Evolutionary conservation across 1,140 invertebrate genomes (phyloP).

Genomic region (Drosophila paulistorum): DNA sequence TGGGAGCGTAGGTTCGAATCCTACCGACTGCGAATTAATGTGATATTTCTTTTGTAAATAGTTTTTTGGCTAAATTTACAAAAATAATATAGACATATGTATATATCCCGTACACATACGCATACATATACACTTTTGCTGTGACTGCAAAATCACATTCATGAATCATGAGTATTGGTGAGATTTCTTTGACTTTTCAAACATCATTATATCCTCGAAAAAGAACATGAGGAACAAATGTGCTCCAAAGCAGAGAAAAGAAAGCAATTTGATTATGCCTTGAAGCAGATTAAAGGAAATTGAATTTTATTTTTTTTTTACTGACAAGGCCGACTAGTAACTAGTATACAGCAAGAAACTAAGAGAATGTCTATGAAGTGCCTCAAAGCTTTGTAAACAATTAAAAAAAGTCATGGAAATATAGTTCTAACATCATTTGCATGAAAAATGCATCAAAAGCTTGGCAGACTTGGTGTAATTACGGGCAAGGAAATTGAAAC

Average conservation of each 20-base stretch:
- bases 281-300: not conserved
- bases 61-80: no score
- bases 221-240: not conserved
- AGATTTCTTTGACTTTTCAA: not conserved
- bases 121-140: no score
- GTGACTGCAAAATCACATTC: no score
- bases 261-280: not conserved
- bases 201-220: not conserved
- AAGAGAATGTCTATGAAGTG: not conserved
- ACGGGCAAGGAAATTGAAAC: not conserved
- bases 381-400: not conserved
- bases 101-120: no score
- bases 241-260: not conserved
- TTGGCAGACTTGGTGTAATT: not conserved
- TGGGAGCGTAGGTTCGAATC: conserved; percentile 94
- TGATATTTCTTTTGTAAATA: no score
- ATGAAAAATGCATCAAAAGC: conserved; percentile 4
- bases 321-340: not conserved
- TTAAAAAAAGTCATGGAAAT: not conserved
- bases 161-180: no score
- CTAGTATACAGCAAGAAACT: not conserved
- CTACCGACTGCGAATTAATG: conserved; percentile 88
- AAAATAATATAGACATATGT: no score
- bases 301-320: not conserved
- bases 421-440: not conserved